These are phyloP conservation scores for Drosophila willistoni DNA, from an alignment of 1,140 invertebrate genomes.

Conservation along the genomic window DNA sequence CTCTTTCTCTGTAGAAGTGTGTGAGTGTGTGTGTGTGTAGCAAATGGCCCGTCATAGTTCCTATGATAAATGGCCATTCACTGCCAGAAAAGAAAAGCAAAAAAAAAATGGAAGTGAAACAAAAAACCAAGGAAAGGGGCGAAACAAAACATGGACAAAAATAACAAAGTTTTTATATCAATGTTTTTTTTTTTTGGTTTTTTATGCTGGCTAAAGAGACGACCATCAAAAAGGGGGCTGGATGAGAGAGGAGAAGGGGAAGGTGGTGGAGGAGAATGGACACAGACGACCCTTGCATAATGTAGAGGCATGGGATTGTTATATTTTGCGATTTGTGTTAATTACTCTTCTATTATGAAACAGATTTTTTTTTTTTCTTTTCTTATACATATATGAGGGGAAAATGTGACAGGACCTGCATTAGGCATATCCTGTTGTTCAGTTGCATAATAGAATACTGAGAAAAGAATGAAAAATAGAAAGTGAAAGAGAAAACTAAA, in stretches of 20 bases:
- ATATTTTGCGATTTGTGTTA: constrained; percentile 80
- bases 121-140: constrained; percentile 23
- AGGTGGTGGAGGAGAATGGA: constrained; percentile 33
- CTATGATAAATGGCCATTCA: constrained; percentile 73
- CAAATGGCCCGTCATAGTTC: constrained; percentile 71
- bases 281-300: constrained; percentile 1
- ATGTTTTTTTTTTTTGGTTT: too few species aligned
- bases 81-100: constrained; percentile 13
- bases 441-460: not conserved
- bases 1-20: not conserved
- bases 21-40: constrained; percentile 54
- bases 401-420: constrained; percentile 8
- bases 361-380: not conserved
- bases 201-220: constrained; percentile 42
- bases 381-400: not conserved
- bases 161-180: constrained; percentile 44
- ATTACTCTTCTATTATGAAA: constrained; percentile 73
- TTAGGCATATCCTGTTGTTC: constrained; percentile 10
- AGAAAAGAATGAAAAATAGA: not conserved
- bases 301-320: constrained; percentile 52
- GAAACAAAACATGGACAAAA: constrained; percentile 50
- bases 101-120: not conserved
- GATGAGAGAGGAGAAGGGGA: not conserved
- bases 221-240: not conserved
- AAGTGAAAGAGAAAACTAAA: not conserved